Conservation (phyloP, 2,113 vertebrate species). For the Polypterus senegalus region DNA sequence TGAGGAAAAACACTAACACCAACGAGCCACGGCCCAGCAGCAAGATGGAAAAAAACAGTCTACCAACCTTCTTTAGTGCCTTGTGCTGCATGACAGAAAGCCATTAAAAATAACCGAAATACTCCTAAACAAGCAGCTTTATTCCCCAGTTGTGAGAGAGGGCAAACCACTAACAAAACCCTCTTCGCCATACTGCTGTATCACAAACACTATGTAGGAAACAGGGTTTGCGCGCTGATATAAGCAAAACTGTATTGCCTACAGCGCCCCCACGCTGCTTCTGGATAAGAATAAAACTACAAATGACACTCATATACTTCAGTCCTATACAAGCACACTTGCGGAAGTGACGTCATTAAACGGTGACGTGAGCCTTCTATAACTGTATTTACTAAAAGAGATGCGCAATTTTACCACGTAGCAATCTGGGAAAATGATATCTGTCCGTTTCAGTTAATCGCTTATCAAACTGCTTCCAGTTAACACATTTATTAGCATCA, state of each 20-base stretch:
- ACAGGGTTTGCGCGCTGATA: constrained; percentile 18
- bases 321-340: too few species aligned
- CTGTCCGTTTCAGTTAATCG: too few species aligned
- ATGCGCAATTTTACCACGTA: too few species aligned
- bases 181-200: constrained; percentile 45
- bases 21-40: neutral
- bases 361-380: too few species aligned
- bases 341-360: too few species aligned
- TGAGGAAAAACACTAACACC: too few species aligned
- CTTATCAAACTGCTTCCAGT: too few species aligned
- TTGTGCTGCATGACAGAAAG: constrained; percentile 48
- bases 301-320: too few species aligned
- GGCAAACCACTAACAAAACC: constrained; percentile 26
- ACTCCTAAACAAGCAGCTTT: constrained; percentile 37
- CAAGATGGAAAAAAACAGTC: constrained; percentile 5
- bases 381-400: too few species aligned
- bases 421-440: too few species aligned
- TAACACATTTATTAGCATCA: too few species aligned
- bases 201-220: constrained; percentile 9
- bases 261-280: constrained; percentile 14
- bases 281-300: too few species aligned
- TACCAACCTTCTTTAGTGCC: constrained; percentile 60
- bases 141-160: constrained; percentile 22
- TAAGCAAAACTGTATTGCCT: constrained; percentile 14
- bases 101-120: constrained; percentile 59